Base-by-base conservation (phyloP, 2,113 vertebrate genomes). In the Vimba vimba region DNA sequence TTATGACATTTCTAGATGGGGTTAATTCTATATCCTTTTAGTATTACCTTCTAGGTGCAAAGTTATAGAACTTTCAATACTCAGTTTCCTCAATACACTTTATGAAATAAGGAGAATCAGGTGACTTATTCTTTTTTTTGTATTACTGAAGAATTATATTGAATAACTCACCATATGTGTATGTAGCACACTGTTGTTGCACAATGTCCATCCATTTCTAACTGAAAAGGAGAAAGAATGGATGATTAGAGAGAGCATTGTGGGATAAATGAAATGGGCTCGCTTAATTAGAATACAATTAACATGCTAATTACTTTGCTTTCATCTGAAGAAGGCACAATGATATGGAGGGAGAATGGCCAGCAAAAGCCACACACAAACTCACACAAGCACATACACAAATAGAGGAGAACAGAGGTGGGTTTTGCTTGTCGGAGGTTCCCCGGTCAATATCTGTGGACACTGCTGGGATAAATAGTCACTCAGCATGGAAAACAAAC, bases 261-360 rank as follows among this genome's bases (percentile, higher is more conserved):
- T 76, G 78, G 59, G 23, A 84, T 78, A 50, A 87, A 89, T 88
- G 77, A 85, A 84, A 71, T 33, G 64, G 57, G 27, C 52, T 87
- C 64, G 60, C 27, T 86, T 60, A 89, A 89, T 89, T 89, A 86
- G 81, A 82, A 84, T 78, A 73, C 81, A 84, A 86, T 89, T 89
- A 89, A 89, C 84, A 86, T 88, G 85, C 83, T 87, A 84, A 87
- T 89, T 87, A 80, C 74, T 80, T 73, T 81, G 79, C 57, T 43
- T 86, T 85, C 79, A 50, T 84, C 68, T 76, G 57, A 83, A 86
- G 73, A 79, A 87, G 59, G 69, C 23, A 62, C 71, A 86, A n/a
- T 87, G 60, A 76, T 86, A 82, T 77, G 25, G 62, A 80, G 59
- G 25, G 75, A 78, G 62, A 87, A 57, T n/a, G 79, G 60, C 60